Evolutionary conservation across 2,797 vertebrate genomes (phyloP), one percentile per base, ranked within the genome.

Genomic region (Enteromius thamalakanensis): DNA sequence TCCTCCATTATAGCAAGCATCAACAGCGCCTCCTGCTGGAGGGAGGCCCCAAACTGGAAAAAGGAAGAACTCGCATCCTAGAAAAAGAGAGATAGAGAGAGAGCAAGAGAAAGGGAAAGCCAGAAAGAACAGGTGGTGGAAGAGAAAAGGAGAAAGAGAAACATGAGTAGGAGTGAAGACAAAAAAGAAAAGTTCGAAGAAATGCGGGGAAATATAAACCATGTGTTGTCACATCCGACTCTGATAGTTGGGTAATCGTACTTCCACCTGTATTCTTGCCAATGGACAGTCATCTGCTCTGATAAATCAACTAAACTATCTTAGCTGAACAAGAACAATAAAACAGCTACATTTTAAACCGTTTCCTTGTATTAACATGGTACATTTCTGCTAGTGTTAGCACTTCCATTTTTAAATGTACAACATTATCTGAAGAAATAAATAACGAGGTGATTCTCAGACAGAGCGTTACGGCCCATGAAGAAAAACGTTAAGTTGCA

Each of bases 1-100:
- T 99, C 98, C 92, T 98, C 97, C 98, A 99, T 99, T 91, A 99
- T 97, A 87, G 96, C 92, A 79, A 99, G 89, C 97, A 99, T 99
- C 90, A 98, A 95, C 0, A 95, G 95, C 71, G 97, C 97, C 90
- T 99, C 98, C 89, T 99, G 98, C 90, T 98, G 97, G 90, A 99
- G 96, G 45, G 98, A 98, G 0, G 98, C 98, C 15, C 98, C 98
- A 77, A 99, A 99, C 88, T 99, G 98, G 95, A 99, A 99, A 94
- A 99, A 99, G 0, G 96, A 97, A 62, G 98, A 99, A 89, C 95
- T 96, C 80, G 95, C 95, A 90, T 99, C 98, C 98, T 99, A 92
- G 5, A 47, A 40, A 67, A 32, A 79, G 7, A 68, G 7, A 55
- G 4, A 26, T n/a, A 79, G 4, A 60, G 65, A 34, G 32, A 8